phyloP scores from a whole-genome alignment of 2,113 vertebrate species.

The Propithecus coquereli region DNA sequence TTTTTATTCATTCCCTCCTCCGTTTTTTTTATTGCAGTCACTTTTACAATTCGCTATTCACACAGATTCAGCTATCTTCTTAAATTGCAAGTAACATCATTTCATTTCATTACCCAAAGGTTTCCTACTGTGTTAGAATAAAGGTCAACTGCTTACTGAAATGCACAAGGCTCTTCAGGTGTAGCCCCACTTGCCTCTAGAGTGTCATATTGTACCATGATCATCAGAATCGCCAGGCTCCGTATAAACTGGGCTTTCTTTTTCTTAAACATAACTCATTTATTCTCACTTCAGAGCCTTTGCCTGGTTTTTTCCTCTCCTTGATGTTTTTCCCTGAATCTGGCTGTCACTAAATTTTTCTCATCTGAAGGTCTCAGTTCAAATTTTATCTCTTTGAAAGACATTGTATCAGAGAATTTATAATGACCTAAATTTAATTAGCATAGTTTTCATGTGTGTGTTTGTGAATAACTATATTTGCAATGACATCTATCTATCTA shows the following conservation, averaged over 20 bases:
- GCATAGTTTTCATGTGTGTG: background rate
- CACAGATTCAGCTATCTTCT: background rate
- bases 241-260: background rate
- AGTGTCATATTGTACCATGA: background rate
- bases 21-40: background rate
- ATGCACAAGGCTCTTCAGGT: background rate
- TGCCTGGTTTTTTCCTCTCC: background rate
- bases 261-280: background rate
- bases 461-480: background rate
- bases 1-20: background rate
- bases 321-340: background rate
- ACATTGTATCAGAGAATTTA: background rate
- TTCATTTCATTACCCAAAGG: background rate
- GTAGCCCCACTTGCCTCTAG: background rate
- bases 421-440: background rate
- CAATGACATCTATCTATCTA: background rate
- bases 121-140: background rate
- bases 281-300: background rate
- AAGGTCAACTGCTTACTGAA: background rate
- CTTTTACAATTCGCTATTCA: background rate
- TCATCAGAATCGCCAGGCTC: background rate
- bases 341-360: background rate
- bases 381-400: background rate
- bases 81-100: background rate
- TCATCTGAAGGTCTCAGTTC: background rate